A percentile compares a stretch with the other conserved stretches of the same genome.
These are phyloP conservation scores for Proales similis DNA, from an alignment of 1,140 invertebrate species.

Conservation along the genomic window DNA sequence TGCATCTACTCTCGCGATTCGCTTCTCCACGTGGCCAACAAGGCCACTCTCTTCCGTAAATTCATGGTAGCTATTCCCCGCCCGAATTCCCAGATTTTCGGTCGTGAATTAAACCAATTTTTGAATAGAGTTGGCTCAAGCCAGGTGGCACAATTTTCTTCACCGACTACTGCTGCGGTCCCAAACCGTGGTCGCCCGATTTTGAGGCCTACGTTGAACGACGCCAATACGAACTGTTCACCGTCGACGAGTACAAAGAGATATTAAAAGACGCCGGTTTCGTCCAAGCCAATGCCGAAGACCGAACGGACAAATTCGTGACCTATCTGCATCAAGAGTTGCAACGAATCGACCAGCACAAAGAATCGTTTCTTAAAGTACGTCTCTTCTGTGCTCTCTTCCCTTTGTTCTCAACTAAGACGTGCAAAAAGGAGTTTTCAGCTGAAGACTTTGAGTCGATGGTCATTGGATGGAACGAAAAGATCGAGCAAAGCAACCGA, in stretches of 20 bases:
- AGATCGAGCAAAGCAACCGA: slow-evolving; percentile 51
- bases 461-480: slow-evolving; percentile 56
- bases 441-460: slow-evolving; percentile 55
- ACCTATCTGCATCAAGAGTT: slow-evolving; percentile 54
- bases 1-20: slow-evolving; percentile 40
- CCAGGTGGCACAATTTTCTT: slow-evolving; percentile 57
- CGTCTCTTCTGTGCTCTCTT: too few species aligned
- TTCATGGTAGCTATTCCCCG: too few species aligned
- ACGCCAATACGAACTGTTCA: slow-evolving; percentile 55
- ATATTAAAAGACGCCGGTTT: slow-evolving; percentile 53
- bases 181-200: slow-evolving; percentile 48
- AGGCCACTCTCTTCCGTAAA: slow-evolving; percentile 55
- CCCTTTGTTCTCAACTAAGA: too few species aligned
- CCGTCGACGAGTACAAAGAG: slow-evolving; percentile 52
- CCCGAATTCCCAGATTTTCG: too few species aligned
- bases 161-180: slow-evolving; percentile 56
- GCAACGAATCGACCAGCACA: slow-evolving; percentile 45
- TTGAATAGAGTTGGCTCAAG: too few species aligned
- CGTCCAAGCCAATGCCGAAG: slow-evolving; percentile 44
- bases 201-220: slow-evolving; percentile 56
- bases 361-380: slow-evolving; percentile 51
- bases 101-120: too few species aligned
- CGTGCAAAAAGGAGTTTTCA: slow-evolving; percentile 49
- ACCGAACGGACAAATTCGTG: slow-evolving; percentile 54
- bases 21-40: slow-evolving; percentile 60